A percentile compares a stretch with the other conserved stretches of the same genome.
Conservation (phyloP, 2,113 vertebrate genomes). For the Festucalex cinctus region DNA sequence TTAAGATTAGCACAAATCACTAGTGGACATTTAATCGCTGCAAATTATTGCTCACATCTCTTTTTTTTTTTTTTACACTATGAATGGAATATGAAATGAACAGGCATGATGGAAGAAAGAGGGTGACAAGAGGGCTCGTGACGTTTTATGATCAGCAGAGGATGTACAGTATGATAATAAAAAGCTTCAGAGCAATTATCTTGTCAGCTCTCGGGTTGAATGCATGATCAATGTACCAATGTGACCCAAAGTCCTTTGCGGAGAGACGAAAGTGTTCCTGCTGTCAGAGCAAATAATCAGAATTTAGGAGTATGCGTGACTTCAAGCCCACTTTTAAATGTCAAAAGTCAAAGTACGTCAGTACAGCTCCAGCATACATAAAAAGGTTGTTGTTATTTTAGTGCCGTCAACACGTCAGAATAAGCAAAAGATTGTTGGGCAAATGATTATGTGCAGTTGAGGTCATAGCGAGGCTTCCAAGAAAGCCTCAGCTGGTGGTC, state of each 20-base stretch:
- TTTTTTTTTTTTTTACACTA: conserved; percentile 25
- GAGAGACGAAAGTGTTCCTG: conserved; percentile 3
- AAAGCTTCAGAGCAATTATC: conserved; percentile 43
- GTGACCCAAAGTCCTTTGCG: conserved; percentile 13
- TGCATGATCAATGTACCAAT: conserved; percentile 49
- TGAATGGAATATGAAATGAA: conserved; percentile 28
- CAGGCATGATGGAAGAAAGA: conserved; percentile 32
- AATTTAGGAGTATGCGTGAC: conserved; percentile 14
- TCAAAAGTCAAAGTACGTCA: conserved; percentile 37
- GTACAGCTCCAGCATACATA: background rate
- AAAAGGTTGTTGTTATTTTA: background rate
- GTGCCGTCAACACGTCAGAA: background rate
- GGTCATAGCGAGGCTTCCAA: background rate
- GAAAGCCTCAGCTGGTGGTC: background rate
- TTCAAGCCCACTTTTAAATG: conserved; percentile 44
- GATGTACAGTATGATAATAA: conserved; percentile 29
- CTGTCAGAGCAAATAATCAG: conserved; percentile 27
- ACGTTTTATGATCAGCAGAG: conserved; percentile 32
- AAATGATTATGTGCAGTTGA: background rate
- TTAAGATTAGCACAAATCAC: conserved; percentile 15
- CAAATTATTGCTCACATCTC: conserved; percentile 19
- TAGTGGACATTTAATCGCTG: background rate
- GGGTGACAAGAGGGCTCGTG: conserved; percentile 29
- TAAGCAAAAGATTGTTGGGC: background rate
- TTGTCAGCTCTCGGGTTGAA: conserved; percentile 27